Evolutionary conservation across 2,113 vertebrate species (phyloP), one percentile per base, ranked within the genome.

Genomic region (Okapia johnstoni): DNA sequence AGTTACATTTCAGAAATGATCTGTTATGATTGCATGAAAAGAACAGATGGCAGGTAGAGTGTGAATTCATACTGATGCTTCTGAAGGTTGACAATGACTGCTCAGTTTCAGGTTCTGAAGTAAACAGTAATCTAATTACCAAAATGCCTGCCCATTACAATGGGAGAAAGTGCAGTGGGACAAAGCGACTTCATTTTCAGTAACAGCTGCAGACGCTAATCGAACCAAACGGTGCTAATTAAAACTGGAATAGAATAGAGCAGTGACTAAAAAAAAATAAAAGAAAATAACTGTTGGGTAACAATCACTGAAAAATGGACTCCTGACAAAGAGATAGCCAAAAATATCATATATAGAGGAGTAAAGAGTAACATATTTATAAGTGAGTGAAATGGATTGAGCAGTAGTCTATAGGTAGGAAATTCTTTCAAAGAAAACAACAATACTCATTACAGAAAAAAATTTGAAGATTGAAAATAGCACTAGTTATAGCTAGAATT

Each of bases 61-160:
- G 70, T 63, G 76, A 36, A 46, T 95, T 81, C 52, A 57, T 63
- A 79, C 57, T 97, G 93, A 95, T 58, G 83, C 30, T 95, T 73
- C 81, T 95, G 48, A 90, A 96, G 66, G 58, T 85, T 97, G 84
- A 96, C 90, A 85, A 96, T 79, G 96, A 60, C 60, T 90, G 57
- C 66, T 97, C 40, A 26, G 23, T 94, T 96, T 96, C 90, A 96
- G 92, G 57, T 97, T 95, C 77, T 94, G 36, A 98, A 97, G 93
- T 98, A 97, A 98, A 98, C 92, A 97, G 90, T 91, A n/a, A 90
- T 84, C 77, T 96, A 97, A 98, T 98, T 95, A 97, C 77, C 92
- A 58, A 48, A 96, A 94, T 77, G 54, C 89, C 85, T 97, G 93
- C 57, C 70, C 63, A 60, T 95, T 98, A 76, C 89, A 95, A 92